phyloP scores from a whole-genome alignment of 53 echinoderm and acorn worm species.

The Apostichopus leukothele region DNA sequence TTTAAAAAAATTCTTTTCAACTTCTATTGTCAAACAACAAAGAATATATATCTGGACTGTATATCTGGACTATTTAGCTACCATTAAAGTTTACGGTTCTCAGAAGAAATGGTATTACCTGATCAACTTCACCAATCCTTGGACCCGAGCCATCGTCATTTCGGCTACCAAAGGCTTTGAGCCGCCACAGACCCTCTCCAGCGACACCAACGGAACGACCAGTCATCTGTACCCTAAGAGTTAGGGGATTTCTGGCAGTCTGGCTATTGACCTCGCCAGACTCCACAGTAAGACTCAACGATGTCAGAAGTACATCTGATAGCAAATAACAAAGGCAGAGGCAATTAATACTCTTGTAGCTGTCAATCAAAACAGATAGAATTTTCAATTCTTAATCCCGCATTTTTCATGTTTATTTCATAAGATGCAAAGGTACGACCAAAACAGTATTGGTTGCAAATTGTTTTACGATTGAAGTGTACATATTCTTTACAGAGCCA shows the following conservation, averaged over 20 bases:
- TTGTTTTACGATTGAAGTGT: no score
- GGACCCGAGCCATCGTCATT: slow-evolving; percentile 75
- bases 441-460: no score
- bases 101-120: slow-evolving; percentile 22
- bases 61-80: no score
- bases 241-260: slow-evolving; percentile 3
- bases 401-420: no score
- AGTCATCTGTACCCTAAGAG: slow-evolving; percentile 13
- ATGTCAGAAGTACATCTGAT: slow-evolving; percentile 24
- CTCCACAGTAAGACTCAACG: not conserved
- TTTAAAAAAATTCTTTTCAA: no score
- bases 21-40: no score
- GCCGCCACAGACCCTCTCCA: slow-evolving; percentile 73
- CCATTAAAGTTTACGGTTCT: no score
- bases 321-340: not conserved
- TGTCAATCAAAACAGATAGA: no score
- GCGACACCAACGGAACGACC: slow-evolving; percentile 59
- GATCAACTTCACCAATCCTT: slow-evolving; percentile 57
- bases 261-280: slow-evolving; percentile 14
- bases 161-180: slow-evolving; percentile 73
- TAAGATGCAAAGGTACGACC: no score
- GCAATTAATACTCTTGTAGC: not conserved
- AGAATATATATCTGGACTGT: no score
- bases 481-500: no score
- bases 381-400: no score